Evolutionary conservation across 2,797 vertebrate genomes (phyloP).

Genomic region (Nannoperca obscura): DNA sequence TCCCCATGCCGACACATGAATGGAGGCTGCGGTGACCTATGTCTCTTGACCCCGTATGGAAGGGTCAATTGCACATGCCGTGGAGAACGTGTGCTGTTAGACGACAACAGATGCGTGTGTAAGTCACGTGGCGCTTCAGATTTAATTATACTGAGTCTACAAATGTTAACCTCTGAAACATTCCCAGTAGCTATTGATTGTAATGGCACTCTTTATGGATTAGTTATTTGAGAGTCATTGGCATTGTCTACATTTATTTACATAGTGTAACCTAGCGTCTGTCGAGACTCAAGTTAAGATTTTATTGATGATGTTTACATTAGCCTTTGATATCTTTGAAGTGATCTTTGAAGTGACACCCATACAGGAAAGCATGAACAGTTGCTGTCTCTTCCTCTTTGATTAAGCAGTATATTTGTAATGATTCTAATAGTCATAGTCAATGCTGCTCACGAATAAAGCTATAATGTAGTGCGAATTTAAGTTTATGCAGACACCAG

Average conservation of each 20-base stretch:
- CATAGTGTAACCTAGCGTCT: neutral
- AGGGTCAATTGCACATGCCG: constrained; percentile 96
- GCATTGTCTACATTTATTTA: constrained; percentile 24
- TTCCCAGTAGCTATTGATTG: constrained; percentile 37
- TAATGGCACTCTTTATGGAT: constrained; percentile 21
- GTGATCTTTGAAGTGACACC: constrained; percentile 37
- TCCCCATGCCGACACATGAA: constrained; percentile 94
- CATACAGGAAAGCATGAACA: constrained; percentile 31
- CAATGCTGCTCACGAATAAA: constrained; percentile 15
- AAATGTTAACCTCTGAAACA: constrained; percentile 2
- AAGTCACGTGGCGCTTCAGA: constrained; percentile 83
- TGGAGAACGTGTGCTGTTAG: constrained; percentile 92
- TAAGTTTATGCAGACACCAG: constrained; percentile 21
- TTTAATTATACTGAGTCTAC: constrained; percentile 21
- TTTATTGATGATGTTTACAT: constrained; percentile 29
- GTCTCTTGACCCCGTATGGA: constrained; percentile 92
- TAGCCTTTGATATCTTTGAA: constrained; percentile 19
- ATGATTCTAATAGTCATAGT: constrained; percentile 31
- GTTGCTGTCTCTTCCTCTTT: constrained; percentile 29
- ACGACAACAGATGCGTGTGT: constrained; percentile 99
- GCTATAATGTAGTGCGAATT: constrained; percentile 14
- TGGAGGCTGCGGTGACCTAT: constrained; percentile 97
- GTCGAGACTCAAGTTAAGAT: constrained; percentile 6
- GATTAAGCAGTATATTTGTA: constrained; percentile 24
- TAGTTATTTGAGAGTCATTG: constrained; percentile 16